Conservation (phyloP, 2,113 vertebrate species). For the Heptranchias perlo region DNA sequence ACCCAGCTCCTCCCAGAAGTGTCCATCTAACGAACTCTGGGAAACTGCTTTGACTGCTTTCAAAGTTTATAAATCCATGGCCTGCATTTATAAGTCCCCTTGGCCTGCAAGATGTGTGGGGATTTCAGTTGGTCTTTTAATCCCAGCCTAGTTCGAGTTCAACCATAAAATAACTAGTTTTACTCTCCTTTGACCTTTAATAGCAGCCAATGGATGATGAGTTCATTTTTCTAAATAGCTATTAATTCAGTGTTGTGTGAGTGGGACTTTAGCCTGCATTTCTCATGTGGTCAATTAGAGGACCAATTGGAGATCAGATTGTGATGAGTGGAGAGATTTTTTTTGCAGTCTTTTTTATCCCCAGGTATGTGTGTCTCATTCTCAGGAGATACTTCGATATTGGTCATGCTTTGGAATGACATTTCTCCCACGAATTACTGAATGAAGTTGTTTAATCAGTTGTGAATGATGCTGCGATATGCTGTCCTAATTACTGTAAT, state of each 20-base stretch:
- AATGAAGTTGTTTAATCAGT: neutral
- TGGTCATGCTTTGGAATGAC: neutral
- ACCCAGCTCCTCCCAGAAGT: neutral
- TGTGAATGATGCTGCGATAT: neutral
- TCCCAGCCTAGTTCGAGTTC: neutral
- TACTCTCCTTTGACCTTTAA: neutral
- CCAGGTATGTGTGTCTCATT: neutral
- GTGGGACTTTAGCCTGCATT: neutral
- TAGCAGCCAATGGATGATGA: neutral
- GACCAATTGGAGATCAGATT: neutral
- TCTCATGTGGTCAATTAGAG: neutral
- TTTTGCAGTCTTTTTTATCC: neutral
- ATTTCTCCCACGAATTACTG: neutral
- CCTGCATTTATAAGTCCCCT: neutral
- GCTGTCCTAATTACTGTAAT: conserved; percentile 5
- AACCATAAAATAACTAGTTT: neutral
- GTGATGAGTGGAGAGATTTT: neutral
- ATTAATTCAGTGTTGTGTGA: neutral
- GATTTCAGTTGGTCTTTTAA: neutral
- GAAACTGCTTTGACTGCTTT: neutral
- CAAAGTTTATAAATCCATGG: neutral
- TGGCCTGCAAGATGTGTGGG: neutral
- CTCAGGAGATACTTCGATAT: neutral
- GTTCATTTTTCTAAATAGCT: neutral
- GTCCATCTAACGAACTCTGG: neutral